Percentiles rank a stretch among this genome's conserved stretches.
phyloP scores from a whole-genome alignment of 2,113 vertebrate genomes.

The Chaetodon trifascialis region DNA sequence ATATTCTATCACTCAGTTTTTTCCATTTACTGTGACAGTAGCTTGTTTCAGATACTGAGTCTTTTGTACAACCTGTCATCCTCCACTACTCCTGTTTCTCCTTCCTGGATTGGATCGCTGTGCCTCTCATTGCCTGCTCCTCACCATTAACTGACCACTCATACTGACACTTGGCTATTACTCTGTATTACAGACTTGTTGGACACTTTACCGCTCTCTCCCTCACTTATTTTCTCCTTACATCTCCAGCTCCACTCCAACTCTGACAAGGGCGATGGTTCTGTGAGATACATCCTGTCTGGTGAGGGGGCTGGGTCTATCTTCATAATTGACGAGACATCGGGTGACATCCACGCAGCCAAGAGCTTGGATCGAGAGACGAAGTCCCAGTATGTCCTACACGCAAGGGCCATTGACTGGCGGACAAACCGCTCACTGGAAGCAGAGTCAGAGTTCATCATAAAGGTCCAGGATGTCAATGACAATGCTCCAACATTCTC shows the following conservation, averaged over 20 bases:
- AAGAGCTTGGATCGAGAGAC: constrained; percentile 93
- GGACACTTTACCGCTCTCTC: constrained; percentile 13
- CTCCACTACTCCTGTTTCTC: neutral
- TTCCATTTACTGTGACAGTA: constrained; percentile 11
- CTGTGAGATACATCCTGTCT: constrained; percentile 93
- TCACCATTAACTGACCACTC: constrained; percentile 54
- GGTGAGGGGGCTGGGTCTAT: constrained; percentile 94
- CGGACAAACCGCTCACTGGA: constrained; percentile 91
- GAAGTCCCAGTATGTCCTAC: constrained; percentile 93
- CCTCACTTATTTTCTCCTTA: constrained; percentile 26
- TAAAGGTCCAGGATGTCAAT: constrained; percentile 96
- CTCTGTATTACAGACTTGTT: constrained; percentile 41
- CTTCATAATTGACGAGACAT: constrained; percentile 93
- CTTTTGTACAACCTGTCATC: constrained; percentile 41
- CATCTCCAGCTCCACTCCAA: constrained; percentile 92
- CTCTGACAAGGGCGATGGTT: constrained; percentile 95
- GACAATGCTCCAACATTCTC: constrained; percentile 95
- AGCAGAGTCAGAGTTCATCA: constrained; percentile 94
- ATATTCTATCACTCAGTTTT: constrained; percentile 3
- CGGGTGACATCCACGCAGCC: constrained; percentile 93
- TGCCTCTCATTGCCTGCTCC: constrained; percentile 22
- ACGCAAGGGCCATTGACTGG: constrained; percentile 91
- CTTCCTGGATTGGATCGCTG: constrained; percentile 29
- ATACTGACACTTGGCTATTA: constrained; percentile 51
- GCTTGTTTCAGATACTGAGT: constrained; percentile 31